phyloP scores from a whole-genome alignment of 1,140 invertebrate genomes.

The Ostrea denselamellosa region DNA sequence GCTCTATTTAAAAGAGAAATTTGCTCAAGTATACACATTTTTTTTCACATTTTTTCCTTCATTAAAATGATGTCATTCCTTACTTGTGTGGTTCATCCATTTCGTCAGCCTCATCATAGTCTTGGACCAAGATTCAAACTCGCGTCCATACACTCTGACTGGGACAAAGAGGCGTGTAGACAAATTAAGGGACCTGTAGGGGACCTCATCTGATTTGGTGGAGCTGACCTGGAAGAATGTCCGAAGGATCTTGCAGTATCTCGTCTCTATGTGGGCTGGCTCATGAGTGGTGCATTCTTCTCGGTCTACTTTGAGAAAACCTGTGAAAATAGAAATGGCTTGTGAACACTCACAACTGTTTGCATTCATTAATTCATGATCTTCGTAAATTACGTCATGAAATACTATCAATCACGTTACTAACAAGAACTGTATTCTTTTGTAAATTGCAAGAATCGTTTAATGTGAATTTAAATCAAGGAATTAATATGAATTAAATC shows the following conservation, averaged over 20 bases:
- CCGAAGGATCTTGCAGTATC: slow-evolving; percentile 60
- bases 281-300: background rate
- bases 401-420: too few relatives aligned
- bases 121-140: slow-evolving; percentile 59
- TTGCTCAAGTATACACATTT: background rate
- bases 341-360: too few relatives aligned
- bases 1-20: background rate
- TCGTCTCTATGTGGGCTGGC: slow-evolving; percentile 6
- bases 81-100: slow-evolving; percentile 59
- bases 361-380: too few relatives aligned
- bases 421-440: too few relatives aligned
- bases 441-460: too few relatives aligned
- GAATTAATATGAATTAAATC: too few relatives aligned
- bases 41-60: background rate
- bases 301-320: background rate
- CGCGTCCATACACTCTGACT: slow-evolving; percentile 36
- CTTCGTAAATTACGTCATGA: too few relatives aligned
- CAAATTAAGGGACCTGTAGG: slow-evolving; percentile 48
- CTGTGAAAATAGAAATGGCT: background rate
- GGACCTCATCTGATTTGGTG: slow-evolving; percentile 30
- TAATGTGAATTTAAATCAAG: too few relatives aligned
- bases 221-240: slow-evolving; percentile 56
- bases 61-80: slow-evolving; percentile 29
- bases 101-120: slow-evolving; percentile 60
- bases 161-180: slow-evolving; percentile 59